Conservation (phyloP, 1,140 invertebrate species). For the Helicorthomorpha holstii region DNA sequence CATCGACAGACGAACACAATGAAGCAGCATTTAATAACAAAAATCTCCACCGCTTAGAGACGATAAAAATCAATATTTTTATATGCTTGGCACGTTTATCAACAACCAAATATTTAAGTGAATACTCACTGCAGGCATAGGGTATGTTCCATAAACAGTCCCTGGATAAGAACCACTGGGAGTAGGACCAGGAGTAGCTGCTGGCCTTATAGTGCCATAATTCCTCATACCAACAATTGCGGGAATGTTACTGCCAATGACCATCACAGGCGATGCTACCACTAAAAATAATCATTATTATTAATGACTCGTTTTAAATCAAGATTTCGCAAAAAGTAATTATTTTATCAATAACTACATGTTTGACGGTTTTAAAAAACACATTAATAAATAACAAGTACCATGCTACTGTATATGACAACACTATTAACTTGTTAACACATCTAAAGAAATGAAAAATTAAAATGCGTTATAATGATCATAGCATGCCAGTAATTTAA, state of each 20-base stretch:
- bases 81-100: too few species aligned
- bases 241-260: not conserved
- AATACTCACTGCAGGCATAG: not conserved
- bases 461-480: slow-evolving; percentile 1
- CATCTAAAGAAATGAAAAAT: not conserved
- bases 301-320: not conserved
- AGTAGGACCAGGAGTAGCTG: not conserved
- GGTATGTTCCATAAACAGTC: not conserved
- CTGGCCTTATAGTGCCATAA: not conserved
- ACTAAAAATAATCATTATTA: not conserved
- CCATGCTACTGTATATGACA: not conserved
- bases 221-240: not conserved
- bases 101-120: too few species aligned
- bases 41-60: too few species aligned
- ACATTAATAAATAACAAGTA: not conserved
- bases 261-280: not conserved
- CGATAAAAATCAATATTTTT: too few species aligned
- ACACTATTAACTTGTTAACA: not conserved
- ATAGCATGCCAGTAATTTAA: too few species aligned
- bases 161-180: not conserved
- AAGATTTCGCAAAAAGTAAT: not conserved
- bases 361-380: not conserved
- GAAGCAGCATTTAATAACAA: too few species aligned
- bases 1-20: too few species aligned
- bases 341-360: too few species aligned